A percentile compares a stretch with the other conserved stretches of the same genome.
Evolutionary conservation across 1,140 invertebrate species (phyloP).

Genomic region (Saccostrea glomerata): DNA sequence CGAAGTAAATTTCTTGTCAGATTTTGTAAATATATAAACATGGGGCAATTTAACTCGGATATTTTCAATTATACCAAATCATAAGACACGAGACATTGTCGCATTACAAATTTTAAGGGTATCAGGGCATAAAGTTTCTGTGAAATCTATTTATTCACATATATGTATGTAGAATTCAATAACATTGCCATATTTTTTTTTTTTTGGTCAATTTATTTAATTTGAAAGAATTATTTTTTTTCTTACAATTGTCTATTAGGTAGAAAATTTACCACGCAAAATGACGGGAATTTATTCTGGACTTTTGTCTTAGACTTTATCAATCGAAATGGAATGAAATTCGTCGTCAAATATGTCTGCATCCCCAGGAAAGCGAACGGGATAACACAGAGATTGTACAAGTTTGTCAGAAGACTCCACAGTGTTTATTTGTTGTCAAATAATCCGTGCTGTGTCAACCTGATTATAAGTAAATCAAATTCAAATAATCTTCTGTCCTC

Average conservation of each 20-base stretch:
- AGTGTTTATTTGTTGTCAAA: constrained; percentile 12
- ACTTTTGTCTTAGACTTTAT: neutral
- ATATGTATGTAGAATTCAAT: no score
- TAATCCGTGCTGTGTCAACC: neutral
- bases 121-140: no score
- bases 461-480: constrained; percentile 35
- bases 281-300: no score
- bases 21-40: neutral
- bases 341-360: neutral
- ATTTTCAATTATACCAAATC: neutral
- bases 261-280: no score
- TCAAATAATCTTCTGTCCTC: neutral
- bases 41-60: neutral
- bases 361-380: no score
- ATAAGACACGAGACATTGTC: neutral
- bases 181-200: no score
- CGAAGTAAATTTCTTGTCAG: neutral
- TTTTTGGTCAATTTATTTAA: no score
- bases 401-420: neutral
- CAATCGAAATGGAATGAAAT: neutral
- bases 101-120: no score
- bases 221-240: no score
- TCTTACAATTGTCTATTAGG: no score
- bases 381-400: neutral
- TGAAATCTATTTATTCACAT: no score